Evolutionary conservation across 2,797 vertebrate genomes (phyloP), one percentile per base, ranked within the genome.

Genomic region (Pelochelys cantorii): DNA sequence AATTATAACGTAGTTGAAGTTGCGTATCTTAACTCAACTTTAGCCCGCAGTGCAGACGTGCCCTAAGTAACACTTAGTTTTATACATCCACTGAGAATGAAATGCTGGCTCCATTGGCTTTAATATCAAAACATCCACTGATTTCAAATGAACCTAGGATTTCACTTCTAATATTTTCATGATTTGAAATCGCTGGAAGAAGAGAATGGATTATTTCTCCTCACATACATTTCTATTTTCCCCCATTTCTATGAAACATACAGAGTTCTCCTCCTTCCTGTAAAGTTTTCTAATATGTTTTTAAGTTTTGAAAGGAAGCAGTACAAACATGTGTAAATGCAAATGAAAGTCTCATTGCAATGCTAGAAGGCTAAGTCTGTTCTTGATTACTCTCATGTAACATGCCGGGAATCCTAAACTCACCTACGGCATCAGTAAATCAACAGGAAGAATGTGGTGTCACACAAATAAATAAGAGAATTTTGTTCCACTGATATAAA

Each of bases 391-490:
- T 60, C 79, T 59, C 2, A 82, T 85, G 89, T 29, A 86, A 37
- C 12, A 48, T 29, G 83, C 52, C 22, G 71, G n/a, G 77, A 31
- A 52, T 85, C 12, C 29, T 79, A 11, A 48, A 75, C 25, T 48
- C 23, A 75, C 22, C 22, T 79, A 53, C n/a, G 79, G 23, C n/a
- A 90, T 90, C 54, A 62, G 42, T 23, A 90, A 95, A 93, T 53
- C 22, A 90, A 81, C 29, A 57, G 9, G 29, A 11, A 68, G 91
- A 88, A 5, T n/a, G 52, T 75, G 8, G 53, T 68, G 9, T 83
- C 17, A 29, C 20, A 25, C 13, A 84, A 83, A 4, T 55, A 77
- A 89, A 87, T 9, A 20, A 94, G 83, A 80, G 7, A 37, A 31
- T 79, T 86, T 92, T 84, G 17, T 89, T 84, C n/a, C 42, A 37